phyloP scores from a whole-genome alignment of 1,140 invertebrate genomes.

The Neodiprion pinetum region DNA sequence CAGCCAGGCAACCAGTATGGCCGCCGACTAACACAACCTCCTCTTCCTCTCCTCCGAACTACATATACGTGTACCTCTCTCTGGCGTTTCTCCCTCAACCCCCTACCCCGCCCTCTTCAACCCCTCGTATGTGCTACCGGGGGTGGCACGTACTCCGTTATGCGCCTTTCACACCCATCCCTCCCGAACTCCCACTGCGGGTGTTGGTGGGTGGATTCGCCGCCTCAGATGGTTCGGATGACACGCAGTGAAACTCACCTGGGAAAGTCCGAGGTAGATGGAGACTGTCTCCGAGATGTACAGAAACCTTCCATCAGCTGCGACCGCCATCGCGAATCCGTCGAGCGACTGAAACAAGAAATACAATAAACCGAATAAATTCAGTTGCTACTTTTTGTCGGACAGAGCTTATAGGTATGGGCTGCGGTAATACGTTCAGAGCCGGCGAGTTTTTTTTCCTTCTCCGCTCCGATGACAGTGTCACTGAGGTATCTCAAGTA shows the following conservation, averaged over 20 bases:
- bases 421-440: no score
- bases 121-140: conserved; percentile 25
- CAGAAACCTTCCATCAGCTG: conserved; percentile 94
- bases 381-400: neutral
- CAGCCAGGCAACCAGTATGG: conserved; percentile 54
- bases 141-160: conserved; percentile 34
- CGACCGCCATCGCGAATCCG: conserved; percentile 94
- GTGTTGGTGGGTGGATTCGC: conserved; percentile 2
- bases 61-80: conserved; percentile 28
- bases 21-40: conserved; percentile 53
- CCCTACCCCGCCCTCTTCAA: neutral
- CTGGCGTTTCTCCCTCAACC: conserved; percentile 17
- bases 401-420: no score
- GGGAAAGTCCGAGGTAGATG: conserved; percentile 97
- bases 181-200: neutral
- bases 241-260: conserved; percentile 72
- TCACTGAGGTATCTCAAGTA: no score
- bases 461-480: no score
- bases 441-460: no score
- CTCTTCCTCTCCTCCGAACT: conserved; percentile 46
- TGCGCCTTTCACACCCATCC: conserved; percentile 33
- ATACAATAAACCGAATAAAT: neutral
- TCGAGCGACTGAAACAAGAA: conserved; percentile 85
- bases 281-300: conserved; percentile 99
- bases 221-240: conserved; percentile 18